Conservation (phyloP, 2,797 vertebrate species). For the Enteromius viviparus region DNA sequence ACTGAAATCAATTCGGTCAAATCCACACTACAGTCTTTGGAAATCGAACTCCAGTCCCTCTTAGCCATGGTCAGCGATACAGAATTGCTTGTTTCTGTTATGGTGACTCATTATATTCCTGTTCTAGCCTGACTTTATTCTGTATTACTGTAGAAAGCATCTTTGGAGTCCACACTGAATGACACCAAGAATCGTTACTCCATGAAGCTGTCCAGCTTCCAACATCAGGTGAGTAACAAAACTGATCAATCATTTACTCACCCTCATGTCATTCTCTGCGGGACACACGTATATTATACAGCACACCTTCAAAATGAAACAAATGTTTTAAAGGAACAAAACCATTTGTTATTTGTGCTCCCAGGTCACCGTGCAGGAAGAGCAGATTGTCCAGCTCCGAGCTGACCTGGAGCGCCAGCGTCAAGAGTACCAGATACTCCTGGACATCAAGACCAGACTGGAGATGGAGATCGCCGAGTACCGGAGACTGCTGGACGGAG, state of each 20-base stretch:
- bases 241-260: not conserved
- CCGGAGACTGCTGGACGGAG: slow-evolving; percentile 71
- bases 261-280: too few species aligned
- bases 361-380: slow-evolving; percentile 68
- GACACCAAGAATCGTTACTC: slow-evolving; percentile 75
- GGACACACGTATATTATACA: not conserved
- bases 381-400: slow-evolving; percentile 73
- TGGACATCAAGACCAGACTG: slow-evolving; percentile 80
- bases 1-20: slow-evolving; percentile 67
- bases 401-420: slow-evolving; percentile 73
- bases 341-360: not conserved
- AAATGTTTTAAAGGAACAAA: not conserved
- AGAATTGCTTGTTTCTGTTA: not conserved
- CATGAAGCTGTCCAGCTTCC: slow-evolving; percentile 70
- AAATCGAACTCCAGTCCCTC: slow-evolving; percentile 79
- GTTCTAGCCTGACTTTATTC: not conserved
- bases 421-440: slow-evolving; percentile 78
- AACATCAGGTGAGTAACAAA: slow-evolving; percentile 65
- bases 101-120: not conserved
- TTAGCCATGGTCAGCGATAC: slow-evolving; percentile 28
- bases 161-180: slow-evolving; percentile 73
- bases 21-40: slow-evolving; percentile 78
- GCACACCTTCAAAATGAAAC: not conserved
- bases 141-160: slow-evolving; percentile 68
- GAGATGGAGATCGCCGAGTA: slow-evolving; percentile 84